phyloP scores from a whole-genome alignment of 2,113 vertebrate species.

The Tachysurus vachellii region DNA sequence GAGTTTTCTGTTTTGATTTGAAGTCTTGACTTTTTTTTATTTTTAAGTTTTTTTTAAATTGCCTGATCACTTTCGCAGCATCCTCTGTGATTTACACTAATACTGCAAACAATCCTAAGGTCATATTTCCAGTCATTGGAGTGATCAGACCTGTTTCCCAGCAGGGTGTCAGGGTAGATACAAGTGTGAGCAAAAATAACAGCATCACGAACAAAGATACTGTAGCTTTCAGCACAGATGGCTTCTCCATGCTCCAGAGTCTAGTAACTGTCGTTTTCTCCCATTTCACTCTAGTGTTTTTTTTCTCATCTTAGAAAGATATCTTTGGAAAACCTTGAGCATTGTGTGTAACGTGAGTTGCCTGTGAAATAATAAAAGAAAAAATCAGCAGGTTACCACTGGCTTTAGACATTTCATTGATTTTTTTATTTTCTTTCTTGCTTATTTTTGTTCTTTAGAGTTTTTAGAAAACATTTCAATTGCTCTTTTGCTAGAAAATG shows the following conservation, averaged over 20 bases:
- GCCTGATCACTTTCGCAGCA: background rate
- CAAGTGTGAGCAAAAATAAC: slow-evolving; percentile 1
- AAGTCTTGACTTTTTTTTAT: background rate
- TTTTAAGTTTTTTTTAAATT: background rate
- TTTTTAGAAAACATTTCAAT: background rate
- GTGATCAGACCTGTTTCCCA: background rate
- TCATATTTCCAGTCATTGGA: background rate
- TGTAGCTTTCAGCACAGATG: background rate
- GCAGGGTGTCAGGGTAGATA: background rate
- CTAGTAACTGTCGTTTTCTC: background rate
- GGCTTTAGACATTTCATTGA: too few species aligned
- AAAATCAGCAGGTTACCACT: too few species aligned
- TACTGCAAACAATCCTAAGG: background rate
- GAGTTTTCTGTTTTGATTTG: background rate
- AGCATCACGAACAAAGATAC: too few species aligned
- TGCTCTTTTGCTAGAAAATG: background rate
- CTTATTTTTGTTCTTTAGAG: background rate
- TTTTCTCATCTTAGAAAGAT: background rate
- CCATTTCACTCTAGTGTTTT: background rate
- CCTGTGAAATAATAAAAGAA: background rate
- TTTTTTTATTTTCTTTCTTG: too few species aligned
- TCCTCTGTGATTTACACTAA: background rate
- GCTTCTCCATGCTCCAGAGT: slow-evolving; percentile 4
- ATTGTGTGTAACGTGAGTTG: background rate
- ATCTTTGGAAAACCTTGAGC: background rate